Percentiles rank a stretch among this genome's conserved stretches.
Evolutionary conservation across 2,888 invertebrate genomes (phyloP).

Genomic region (Conchocele bisecta): DNA sequence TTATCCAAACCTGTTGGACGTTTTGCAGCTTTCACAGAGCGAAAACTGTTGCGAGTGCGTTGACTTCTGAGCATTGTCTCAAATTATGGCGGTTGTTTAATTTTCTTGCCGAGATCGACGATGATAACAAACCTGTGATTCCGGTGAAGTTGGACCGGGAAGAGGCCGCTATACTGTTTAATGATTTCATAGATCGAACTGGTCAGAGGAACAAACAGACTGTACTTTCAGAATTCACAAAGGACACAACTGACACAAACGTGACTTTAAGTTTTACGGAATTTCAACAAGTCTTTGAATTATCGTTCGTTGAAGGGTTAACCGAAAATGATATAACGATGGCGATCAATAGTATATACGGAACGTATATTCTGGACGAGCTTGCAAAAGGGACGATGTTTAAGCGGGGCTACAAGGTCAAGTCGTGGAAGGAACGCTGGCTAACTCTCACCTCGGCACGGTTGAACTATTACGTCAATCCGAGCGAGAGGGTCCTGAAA

Average conservation of each 20-base stretch:
- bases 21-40: slow-evolving; percentile 48
- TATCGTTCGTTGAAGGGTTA: slow-evolving; percentile 36
- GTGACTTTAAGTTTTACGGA: slow-evolving; percentile 41
- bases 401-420: slow-evolving; percentile 90
- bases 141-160: slow-evolving; percentile 73
- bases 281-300: slow-evolving; percentile 54
- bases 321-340: slow-evolving; percentile 34
- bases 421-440: slow-evolving; percentile 91
- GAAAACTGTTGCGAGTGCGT: slow-evolving; percentile 17
- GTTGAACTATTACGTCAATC: slow-evolving; percentile 88
- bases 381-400: slow-evolving; percentile 85
- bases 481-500: slow-evolving; percentile 87
- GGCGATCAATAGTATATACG: slow-evolving; percentile 44
- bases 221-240: slow-evolving; percentile 20
- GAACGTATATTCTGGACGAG: slow-evolving; percentile 44
- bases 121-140: slow-evolving; percentile 51
- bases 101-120: slow-evolving; percentile 88
- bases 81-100: slow-evolving; percentile 88
- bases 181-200: slow-evolving; percentile 46
- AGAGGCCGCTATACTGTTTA: slow-evolving; percentile 59
- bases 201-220: slow-evolving; percentile 51
- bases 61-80: slow-evolving; percentile 84
- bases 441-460: slow-evolving; percentile 90
- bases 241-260: slow-evolving; percentile 3
- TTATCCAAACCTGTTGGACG: slow-evolving; percentile 49